These are phyloP conservation scores for Fulica atra DNA, from an alignment of 2,113 vertebrate genomes.

Conservation along the genomic window DNA sequence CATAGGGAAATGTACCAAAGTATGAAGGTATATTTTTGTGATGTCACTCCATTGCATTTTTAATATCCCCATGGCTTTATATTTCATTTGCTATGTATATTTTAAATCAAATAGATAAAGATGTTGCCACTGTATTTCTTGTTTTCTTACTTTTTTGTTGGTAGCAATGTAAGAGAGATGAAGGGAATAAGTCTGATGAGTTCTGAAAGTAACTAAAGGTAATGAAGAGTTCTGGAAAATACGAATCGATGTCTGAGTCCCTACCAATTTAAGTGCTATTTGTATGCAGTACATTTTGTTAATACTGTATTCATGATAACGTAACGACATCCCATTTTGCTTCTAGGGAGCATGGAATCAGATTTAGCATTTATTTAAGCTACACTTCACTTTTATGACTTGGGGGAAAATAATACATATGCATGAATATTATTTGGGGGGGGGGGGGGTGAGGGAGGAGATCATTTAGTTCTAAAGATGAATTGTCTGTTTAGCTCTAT, in stretches of 20 bases:
- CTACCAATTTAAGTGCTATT: background rate
- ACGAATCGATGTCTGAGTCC: background rate
- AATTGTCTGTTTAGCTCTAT: background rate
- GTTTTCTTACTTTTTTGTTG: background rate
- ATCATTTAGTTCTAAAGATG: background rate
- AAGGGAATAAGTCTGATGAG: background rate
- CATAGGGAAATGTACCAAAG: background rate
- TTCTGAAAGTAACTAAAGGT: constrained; percentile 1
- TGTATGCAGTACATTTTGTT: background rate
- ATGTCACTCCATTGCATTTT: background rate
- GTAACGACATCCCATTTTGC: background rate
- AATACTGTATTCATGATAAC: background rate
- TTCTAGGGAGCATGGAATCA: background rate
- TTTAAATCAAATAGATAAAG: background rate
- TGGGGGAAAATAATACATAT: background rate
- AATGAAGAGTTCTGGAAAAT: background rate
- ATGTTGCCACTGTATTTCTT: background rate
- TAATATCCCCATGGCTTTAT: background rate
- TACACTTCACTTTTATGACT: background rate
- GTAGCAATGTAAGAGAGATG: background rate
- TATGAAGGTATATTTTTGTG: background rate
- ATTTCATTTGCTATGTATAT: background rate
- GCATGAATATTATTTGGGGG: background rate
- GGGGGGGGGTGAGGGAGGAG: rapidly evolving
- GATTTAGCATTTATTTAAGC: background rate